Evolutionary conservation across 2,888 invertebrate genomes (phyloP).

Genomic region (Hydriomena furcata): DNA sequence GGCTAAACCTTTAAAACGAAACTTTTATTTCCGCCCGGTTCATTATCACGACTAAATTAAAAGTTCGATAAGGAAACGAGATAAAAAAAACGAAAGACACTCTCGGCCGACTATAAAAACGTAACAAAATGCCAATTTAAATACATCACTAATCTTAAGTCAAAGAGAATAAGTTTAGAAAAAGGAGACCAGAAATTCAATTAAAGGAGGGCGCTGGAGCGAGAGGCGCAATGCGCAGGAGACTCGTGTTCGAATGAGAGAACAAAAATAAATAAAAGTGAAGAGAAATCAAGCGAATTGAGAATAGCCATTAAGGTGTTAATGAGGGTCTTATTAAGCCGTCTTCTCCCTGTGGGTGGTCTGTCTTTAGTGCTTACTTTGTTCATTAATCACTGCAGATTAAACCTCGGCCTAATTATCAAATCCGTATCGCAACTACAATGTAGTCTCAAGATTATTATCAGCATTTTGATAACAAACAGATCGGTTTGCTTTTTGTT

Average conservation of each 20-base stretch:
- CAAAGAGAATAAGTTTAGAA: slow-evolving; percentile 80
- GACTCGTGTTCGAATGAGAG: slow-evolving; percentile 53
- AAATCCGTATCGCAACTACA: slow-evolving; percentile 62
- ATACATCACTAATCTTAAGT: slow-evolving; percentile 82
- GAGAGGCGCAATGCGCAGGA: slow-evolving; percentile 53
- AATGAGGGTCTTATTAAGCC: slow-evolving; percentile 83
- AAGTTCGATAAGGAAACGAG: slow-evolving; percentile 63
- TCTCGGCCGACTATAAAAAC: slow-evolving; percentile 66
- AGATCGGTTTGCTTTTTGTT: slow-evolving; percentile 5
- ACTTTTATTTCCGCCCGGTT: slow-evolving; percentile 39
- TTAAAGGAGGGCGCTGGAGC: slow-evolving; percentile 67
- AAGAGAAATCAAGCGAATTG: slow-evolving; percentile 79
- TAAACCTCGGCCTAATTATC: slow-evolving; percentile 71
- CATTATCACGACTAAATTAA: slow-evolving; percentile 69
- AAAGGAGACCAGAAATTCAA: slow-evolving; percentile 76
- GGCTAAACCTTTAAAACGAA: slow-evolving; percentile 35
- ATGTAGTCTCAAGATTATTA: slow-evolving; percentile 37
- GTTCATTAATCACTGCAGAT: slow-evolving; percentile 77
- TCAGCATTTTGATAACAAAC: slow-evolving; percentile 19
- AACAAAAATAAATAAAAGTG: slow-evolving; percentile 74
- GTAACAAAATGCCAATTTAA: slow-evolving; percentile 80
- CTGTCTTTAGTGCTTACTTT: slow-evolving; percentile 67
- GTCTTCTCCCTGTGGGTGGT: slow-evolving; percentile 81
- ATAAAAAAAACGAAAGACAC: slow-evolving; percentile 44
- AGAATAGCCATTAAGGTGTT: slow-evolving; percentile 83